Percentiles rank a stretch among this genome's conserved stretches.
Evolutionary conservation across 2,888 invertebrate species (phyloP).

Genomic region (Diaprepes abbreviatus): DNA sequence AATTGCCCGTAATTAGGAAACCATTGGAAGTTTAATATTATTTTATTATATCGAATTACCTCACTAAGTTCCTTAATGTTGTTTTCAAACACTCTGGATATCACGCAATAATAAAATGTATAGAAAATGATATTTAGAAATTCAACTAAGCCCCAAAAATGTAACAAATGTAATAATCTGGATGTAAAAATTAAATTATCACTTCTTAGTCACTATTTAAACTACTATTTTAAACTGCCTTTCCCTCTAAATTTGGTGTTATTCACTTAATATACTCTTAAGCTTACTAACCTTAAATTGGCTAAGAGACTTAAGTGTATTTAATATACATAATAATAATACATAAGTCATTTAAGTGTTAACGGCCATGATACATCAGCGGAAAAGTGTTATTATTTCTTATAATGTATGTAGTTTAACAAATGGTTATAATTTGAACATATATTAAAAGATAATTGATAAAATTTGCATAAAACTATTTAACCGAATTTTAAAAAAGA

Average conservation of each 20-base stretch:
- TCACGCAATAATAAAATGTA: background rate
- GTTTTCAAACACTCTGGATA: no score
- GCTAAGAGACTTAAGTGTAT: background rate
- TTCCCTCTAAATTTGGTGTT: background rate
- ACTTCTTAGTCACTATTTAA: background rate
- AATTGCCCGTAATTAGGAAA: no score
- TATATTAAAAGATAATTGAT: no score
- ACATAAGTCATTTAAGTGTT: slow-evolving; percentile 2
- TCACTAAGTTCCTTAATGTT: no score
- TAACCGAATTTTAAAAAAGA: no score
- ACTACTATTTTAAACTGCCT: background rate
- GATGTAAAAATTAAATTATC: no score
- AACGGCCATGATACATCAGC: background rate
- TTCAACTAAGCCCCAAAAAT: no score
- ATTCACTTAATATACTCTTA: background rate
- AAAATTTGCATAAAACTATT: no score
- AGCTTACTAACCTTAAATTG: background rate
- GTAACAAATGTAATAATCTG: no score
- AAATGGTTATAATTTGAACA: no score
- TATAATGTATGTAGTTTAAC: background rate
- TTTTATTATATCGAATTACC: no score
- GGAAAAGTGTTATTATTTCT: slow-evolving; percentile 5
- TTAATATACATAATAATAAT: background rate
- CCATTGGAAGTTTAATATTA: no score
- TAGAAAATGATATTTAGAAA: background rate